Evolutionary conservation across 2,888 invertebrate species (phyloP).

Genomic region (Polydesmus complanatus): DNA sequence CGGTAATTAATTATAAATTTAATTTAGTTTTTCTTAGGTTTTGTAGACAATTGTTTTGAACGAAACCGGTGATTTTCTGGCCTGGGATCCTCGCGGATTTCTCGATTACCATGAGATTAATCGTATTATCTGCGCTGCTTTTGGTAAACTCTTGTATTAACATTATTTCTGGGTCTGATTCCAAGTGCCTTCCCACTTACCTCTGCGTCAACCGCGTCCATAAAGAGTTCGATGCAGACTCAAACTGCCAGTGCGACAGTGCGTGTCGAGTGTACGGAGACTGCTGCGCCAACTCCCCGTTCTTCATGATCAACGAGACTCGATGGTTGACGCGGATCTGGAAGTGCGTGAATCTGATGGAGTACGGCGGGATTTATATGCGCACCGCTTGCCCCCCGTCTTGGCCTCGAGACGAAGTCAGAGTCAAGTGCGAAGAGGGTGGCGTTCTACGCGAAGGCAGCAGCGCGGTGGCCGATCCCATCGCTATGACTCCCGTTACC

Average conservation of each 20-base stretch:
- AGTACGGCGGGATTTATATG: constrained; percentile 35
- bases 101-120: too few relatives aligned
- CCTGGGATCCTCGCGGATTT: too few relatives aligned
- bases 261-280: constrained; percentile 35
- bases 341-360: constrained; percentile 31
- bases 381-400: constrained; percentile 31
- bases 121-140: too few relatives aligned
- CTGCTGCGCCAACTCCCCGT: constrained; percentile 34
- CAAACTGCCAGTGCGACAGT: constrained; percentile 34
- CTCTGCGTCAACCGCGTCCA: too few relatives aligned
- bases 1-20: too few relatives aligned
- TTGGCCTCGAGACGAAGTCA: constrained; percentile 28
- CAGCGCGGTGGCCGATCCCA: constrained; percentile 26
- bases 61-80: too few relatives aligned
- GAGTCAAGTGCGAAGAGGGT: constrained; percentile 22
- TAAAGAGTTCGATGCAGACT: too few relatives aligned
- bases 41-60: too few relatives aligned
- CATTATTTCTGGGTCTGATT: too few relatives aligned
- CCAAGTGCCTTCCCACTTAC: too few relatives aligned
- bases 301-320: constrained; percentile 26
- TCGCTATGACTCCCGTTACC: constrained; percentile 30
- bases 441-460: constrained; percentile 19
- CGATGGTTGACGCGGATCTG: constrained; percentile 26
- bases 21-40: too few relatives aligned
- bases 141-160: too few relatives aligned